Evolutionary conservation across 2,888 invertebrate genomes (phyloP).

Genomic region (Anthoptus insignis): DNA sequence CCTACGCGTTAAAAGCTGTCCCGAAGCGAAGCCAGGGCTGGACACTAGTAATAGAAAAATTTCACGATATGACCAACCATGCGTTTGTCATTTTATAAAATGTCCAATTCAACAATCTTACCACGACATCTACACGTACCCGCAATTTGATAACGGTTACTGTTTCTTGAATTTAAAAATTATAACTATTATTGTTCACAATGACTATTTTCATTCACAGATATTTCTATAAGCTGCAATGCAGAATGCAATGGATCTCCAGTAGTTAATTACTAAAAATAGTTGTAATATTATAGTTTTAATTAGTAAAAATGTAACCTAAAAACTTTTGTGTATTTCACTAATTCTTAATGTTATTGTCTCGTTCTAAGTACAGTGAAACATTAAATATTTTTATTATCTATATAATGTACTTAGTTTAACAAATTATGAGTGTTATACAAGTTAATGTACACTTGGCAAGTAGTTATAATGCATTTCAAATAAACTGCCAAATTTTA

Average conservation of each 20-base stretch:
- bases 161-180: too few species aligned
- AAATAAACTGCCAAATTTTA: conserved; percentile 4
- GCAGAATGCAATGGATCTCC: conserved; percentile 75
- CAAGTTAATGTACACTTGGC: conserved; percentile 42
- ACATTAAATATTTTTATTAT: conserved; percentile 40
- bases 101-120: too few species aligned
- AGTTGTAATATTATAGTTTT: conserved; percentile 67
- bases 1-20: too few species aligned
- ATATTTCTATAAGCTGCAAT: conserved; percentile 61
- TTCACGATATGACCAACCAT: too few species aligned
- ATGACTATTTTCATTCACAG: conserved; percentile 62
- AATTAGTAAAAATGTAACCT: conserved; percentile 69
- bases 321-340: conserved; percentile 41
- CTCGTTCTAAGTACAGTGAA: conserved; percentile 62
- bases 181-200: too few species aligned
- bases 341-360: conserved; percentile 56
- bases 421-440: conserved; percentile 47
- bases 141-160: too few species aligned
- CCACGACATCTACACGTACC: too few species aligned
- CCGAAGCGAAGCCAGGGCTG: too few species aligned
- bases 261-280: conserved; percentile 66
- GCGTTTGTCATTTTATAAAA: too few species aligned
- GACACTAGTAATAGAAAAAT: too few species aligned
- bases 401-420: conserved; percentile 33
- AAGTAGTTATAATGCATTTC: conserved; percentile 19